Evolutionary conservation across 2,113 vertebrate species (phyloP).

Genomic region (Heloderma charlesbogerti): DNA sequence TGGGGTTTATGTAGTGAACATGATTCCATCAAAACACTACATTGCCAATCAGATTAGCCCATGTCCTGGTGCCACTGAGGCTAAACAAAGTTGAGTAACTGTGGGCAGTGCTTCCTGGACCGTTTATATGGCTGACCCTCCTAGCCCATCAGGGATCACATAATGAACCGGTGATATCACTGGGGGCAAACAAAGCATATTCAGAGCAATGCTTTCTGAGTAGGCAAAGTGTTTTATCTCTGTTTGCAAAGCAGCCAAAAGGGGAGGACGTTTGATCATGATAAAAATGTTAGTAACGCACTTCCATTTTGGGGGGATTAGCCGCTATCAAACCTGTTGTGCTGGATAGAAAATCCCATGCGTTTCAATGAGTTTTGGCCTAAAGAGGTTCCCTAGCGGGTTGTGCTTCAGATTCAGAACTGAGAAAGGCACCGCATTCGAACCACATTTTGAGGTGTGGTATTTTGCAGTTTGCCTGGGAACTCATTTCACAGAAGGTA

Average conservation of each 20-base stretch:
- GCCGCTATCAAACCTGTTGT: background rate
- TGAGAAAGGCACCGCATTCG: background rate
- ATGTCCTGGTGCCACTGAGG: background rate
- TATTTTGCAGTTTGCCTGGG: background rate
- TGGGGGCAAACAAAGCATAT: background rate
- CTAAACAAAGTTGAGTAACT: background rate
- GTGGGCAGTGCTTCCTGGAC: too few species aligned
- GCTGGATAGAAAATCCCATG: background rate
- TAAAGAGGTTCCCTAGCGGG: background rate
- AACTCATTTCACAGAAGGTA: background rate
- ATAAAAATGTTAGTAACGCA: too few species aligned
- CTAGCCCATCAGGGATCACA: background rate
- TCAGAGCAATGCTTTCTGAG: background rate
- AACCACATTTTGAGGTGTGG: too few species aligned
- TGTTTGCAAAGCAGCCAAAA: too few species aligned
- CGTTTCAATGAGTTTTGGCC: background rate
- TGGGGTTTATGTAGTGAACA: too few species aligned
- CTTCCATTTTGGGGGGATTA: too few species aligned
- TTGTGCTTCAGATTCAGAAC: background rate
- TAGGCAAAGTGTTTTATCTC: background rate
- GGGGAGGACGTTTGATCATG: too few species aligned
- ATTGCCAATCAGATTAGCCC: background rate
- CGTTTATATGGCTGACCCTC: background rate
- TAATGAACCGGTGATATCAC: background rate
- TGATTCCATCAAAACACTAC: too few species aligned